These are phyloP conservation scores for Solenopsis invicta DNA, from an alignment of 1,140 invertebrate species.

Conservation along the genomic window DNA sequence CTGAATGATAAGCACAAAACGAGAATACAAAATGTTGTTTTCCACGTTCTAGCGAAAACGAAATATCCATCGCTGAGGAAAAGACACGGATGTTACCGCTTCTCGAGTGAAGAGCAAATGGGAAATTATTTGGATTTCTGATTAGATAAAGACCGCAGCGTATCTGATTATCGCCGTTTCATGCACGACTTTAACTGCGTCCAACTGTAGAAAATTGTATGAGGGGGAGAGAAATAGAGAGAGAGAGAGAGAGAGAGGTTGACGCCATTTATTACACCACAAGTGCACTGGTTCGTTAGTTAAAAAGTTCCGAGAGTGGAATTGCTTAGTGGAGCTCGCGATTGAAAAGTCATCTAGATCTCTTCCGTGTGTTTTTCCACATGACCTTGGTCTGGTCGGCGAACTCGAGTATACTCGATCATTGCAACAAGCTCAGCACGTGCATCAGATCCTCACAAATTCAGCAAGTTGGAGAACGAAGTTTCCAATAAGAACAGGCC, in stretches of 20 bases:
- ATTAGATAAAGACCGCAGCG: conserved; percentile 54
- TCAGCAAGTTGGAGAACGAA: conserved; percentile 33
- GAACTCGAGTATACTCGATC: conserved; percentile 44
- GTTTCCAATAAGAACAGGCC: background rate
- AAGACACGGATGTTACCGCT: conserved; percentile 40
- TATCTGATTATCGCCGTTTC: conserved; percentile 51
- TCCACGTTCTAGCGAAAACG: background rate
- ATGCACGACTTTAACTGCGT: conserved; percentile 29
- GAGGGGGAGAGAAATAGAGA: background rate
- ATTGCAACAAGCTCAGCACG: background rate
- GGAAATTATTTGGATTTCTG: conserved; percentile 61
- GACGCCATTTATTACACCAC: conserved; percentile 10
- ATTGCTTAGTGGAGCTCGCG: background rate
- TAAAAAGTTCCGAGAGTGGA: conserved; percentile 7
- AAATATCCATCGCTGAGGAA: background rate
- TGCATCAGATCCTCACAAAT: conserved; percentile 22
- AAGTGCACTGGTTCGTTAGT: conserved; percentile 7
- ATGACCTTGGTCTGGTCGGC: conserved; percentile 38
- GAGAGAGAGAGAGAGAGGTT: conserved; percentile 21
- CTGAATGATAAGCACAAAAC: background rate
- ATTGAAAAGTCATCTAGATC: background rate
- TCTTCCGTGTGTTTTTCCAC: background rate
- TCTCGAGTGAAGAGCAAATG: conserved; percentile 20
- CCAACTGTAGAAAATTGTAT: conserved; percentile 4
- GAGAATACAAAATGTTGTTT: background rate